Evolutionary conservation across 2,888 invertebrate species (phyloP).

Genomic region (Drosophila pegasa): DNA sequence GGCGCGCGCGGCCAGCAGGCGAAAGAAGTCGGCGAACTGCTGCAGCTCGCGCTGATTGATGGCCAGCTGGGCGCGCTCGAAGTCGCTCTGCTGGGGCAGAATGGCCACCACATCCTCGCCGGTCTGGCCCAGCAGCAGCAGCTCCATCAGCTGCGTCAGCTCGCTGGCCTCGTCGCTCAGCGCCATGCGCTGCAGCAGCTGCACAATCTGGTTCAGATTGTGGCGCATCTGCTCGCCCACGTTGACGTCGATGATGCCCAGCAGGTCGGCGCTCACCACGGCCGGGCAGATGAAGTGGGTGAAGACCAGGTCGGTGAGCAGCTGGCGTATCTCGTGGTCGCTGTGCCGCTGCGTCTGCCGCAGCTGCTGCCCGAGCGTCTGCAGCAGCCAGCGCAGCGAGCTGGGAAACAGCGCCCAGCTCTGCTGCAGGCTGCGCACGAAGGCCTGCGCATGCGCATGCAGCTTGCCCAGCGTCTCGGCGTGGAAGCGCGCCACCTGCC

Average conservation of each 20-base stretch:
- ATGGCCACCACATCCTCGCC: slow-evolving; percentile 84
- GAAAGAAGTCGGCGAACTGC: slow-evolving; percentile 87
- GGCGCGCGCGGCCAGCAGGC: slow-evolving; percentile 84
- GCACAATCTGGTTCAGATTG: slow-evolving; percentile 95
- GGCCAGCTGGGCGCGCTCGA: slow-evolving; percentile 88
- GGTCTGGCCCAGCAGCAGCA: slow-evolving; percentile 86
- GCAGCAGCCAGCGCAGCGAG: slow-evolving; percentile 94
- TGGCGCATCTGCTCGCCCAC: slow-evolving; percentile 96
- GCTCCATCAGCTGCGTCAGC: slow-evolving; percentile 91
- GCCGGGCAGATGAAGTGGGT: slow-evolving; percentile 98
- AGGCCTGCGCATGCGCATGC: slow-evolving; percentile 91
- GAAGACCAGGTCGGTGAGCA: slow-evolving; percentile 97
- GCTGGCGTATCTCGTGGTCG: slow-evolving; percentile 86
- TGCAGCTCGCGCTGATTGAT: slow-evolving; percentile 89
- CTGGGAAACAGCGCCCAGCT: slow-evolving; percentile 96
- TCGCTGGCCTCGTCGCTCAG: slow-evolving; percentile 91
- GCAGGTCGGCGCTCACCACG: slow-evolving; percentile 97
- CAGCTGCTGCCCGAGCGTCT: slow-evolving; percentile 91
- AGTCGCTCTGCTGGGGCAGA: slow-evolving; percentile 86
- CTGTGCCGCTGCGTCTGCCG: slow-evolving; percentile 85
- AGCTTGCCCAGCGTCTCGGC: slow-evolving; percentile 92
- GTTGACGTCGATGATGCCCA: slow-evolving; percentile 96
- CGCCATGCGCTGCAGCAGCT: slow-evolving; percentile 96
- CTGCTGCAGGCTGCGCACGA: slow-evolving; percentile 92
- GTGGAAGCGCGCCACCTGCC: slow-evolving; percentile 91